phyloP scores from a whole-genome alignment of 1,140 invertebrate genomes.

The Pseudomyrmex concolor region DNA sequence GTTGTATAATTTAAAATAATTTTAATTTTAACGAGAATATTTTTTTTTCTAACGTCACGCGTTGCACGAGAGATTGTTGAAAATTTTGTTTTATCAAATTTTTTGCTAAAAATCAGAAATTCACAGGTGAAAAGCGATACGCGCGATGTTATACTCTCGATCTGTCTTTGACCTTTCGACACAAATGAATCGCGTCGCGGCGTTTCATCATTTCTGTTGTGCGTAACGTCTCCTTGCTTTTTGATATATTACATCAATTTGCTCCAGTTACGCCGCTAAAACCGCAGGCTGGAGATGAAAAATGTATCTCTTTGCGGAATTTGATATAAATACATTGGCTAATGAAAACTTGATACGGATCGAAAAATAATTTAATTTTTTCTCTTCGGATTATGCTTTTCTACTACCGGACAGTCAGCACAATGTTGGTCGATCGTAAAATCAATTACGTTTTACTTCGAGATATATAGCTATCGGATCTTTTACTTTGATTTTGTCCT shows the following conservation, averaged over 20 bases:
- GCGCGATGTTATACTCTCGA: too few species aligned
- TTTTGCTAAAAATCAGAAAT: too few species aligned
- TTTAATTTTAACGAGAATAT: too few species aligned
- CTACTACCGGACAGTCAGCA: slow-evolving; percentile 18
- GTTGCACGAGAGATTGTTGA: too few species aligned
- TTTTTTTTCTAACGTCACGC: too few species aligned
- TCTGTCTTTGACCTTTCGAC: too few species aligned
- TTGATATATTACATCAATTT: slow-evolving; percentile 44
- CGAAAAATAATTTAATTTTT: slow-evolving; percentile 58
- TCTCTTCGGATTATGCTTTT: background rate
- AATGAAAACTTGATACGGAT: slow-evolving; percentile 55
- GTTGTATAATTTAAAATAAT: too few species aligned
- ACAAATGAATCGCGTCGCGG: too few species aligned
- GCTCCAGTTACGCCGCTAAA: slow-evolving; percentile 14
- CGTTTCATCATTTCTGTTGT: background rate
- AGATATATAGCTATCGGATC: slow-evolving; percentile 27
- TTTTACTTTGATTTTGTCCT: slow-evolving; percentile 37
- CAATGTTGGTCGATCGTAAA: slow-evolving; percentile 32
- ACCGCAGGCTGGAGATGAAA: slow-evolving; percentile 8
- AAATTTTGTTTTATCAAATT: too few species aligned
- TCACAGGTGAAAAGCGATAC: too few species aligned
- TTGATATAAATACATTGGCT: slow-evolving; percentile 46
- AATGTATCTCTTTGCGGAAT: slow-evolving; percentile 38
- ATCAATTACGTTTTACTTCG: slow-evolving; percentile 40
- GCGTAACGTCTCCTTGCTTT: background rate